Evolutionary conservation across 2,888 invertebrate genomes (phyloP).

Genomic region (Eurytoma adleriae): DNA sequence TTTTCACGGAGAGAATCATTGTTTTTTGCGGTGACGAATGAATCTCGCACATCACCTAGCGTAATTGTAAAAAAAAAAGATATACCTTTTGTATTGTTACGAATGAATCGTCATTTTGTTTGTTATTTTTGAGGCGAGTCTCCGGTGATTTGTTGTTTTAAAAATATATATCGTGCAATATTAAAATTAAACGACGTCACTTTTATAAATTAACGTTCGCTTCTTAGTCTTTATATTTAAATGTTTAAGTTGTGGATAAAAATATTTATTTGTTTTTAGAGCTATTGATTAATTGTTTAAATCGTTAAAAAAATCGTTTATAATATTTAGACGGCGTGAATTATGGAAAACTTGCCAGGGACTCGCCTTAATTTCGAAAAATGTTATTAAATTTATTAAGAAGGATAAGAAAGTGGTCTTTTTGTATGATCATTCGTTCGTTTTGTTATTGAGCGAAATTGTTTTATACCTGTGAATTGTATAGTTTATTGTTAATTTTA

Average conservation of each 20-base stretch:
- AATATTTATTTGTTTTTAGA: not conserved
- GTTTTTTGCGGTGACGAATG: not conserved
- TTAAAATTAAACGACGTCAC: no score
- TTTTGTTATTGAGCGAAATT: constrained; percentile 39
- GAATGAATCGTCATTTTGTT: constrained; percentile 12
- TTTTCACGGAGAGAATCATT: constrained; percentile 1
- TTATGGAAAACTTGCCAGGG: no score
- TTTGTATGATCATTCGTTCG: constrained; percentile 21
- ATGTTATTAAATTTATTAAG: constrained; percentile 11
- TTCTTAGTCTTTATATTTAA: no score
- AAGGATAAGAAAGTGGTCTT: not conserved
- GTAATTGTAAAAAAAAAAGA: constrained; percentile 26
- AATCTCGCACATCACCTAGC: constrained; percentile 20
- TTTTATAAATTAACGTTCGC: no score
- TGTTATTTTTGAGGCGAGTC: not conserved
- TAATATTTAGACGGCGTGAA: no score
- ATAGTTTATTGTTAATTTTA: constrained; percentile 36
- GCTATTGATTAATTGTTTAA: no score
- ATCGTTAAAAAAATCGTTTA: no score
- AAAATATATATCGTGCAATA: no score
- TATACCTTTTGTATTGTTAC: constrained; percentile 37
- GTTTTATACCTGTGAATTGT: constrained; percentile 33
- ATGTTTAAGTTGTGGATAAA: not conserved
- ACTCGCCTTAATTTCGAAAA: not conserved
- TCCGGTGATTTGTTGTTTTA: not conserved